Base-by-base conservation (phyloP, 2,113 vertebrate species). In the Zapornia atra region DNA sequence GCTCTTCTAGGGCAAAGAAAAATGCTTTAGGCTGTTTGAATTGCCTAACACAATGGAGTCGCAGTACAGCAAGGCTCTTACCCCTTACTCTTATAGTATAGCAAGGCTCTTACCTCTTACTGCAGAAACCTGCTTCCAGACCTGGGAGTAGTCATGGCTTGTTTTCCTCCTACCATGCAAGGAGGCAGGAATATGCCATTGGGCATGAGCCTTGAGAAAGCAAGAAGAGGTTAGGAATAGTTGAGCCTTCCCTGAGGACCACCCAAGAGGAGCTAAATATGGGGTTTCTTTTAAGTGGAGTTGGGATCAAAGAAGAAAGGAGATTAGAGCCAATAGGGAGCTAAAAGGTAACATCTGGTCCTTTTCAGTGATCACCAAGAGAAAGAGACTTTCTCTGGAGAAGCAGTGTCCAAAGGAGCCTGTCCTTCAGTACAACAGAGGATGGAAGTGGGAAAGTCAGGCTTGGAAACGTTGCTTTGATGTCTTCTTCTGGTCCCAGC, bases 231-330 rank as follows among this genome's bases (percentile, higher is more conserved):
- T 90, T 96, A 94, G 95, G 96, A 97, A 97, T 82, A 97, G 88
- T 81, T 84, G 94, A 96, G 76, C 71, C 85, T 97, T 97, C 86
- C 84, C 48, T 4, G 4, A 97, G 76, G 97, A 98, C 96, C 97
- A 98, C 97, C 95, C 97, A 96, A 96, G 96, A 96, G 90, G 92
- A 94, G 71, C 70, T 97, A 96, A 98, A 98, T 96, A 80, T 2
- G 40, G 92, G 86, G 79, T 82, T 97, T 94, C 91, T 97, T 97
- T 98, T 88, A 96, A 98, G 86, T 64, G 61, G 68, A 79, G 64
- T 59, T 94, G 69, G 86, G 95, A 96, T 98, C 96, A 97, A 97
- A 97, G 94, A 97, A 97, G 68, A 96, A 96, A 92, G 75, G 86
- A 97, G 94, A 97, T 98, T 93, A 97, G 95, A 96, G 92, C 84